A percentile compares a stretch with the other conserved stretches of the same genome.
Conservation (phyloP, 2,797 vertebrate species). For the Capromys pilorides region DNA sequence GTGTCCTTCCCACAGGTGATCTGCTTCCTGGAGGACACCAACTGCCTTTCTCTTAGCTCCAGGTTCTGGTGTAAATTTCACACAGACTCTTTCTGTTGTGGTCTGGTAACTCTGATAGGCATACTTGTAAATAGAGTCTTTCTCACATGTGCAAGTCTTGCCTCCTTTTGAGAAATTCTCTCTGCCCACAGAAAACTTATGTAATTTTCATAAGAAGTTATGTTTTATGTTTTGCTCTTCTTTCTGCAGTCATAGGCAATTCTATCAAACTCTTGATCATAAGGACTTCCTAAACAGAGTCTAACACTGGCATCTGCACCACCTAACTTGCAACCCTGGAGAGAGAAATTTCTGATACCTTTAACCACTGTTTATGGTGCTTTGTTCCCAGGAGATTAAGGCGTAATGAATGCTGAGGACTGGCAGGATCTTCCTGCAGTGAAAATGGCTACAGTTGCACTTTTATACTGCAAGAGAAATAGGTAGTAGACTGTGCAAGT, state of each 20-base stretch:
- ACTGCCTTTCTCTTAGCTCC: neutral
- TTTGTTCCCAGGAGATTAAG: neutral
- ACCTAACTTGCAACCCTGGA: neutral
- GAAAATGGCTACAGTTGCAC: neutral
- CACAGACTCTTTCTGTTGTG: neutral
- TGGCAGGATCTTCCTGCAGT: neutral
- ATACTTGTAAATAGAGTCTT: neutral
- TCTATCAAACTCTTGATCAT: neutral
- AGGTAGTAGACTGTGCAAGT: neutral
- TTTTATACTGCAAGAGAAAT: neutral
- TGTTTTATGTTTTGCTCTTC: neutral
- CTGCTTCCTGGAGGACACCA: neutral
- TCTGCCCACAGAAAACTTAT: neutral
- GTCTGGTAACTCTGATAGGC: neutral
- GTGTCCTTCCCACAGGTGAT: neutral
- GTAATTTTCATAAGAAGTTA: neutral
- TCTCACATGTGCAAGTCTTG: neutral
- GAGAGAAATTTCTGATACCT: neutral
- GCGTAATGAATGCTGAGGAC: neutral
- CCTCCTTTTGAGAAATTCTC: neutral
- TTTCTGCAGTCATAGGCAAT: neutral
- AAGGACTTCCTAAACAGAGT: neutral
- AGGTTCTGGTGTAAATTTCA: neutral
- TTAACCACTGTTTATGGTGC: neutral
- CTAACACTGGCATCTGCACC: neutral